phyloP scores from a whole-genome alignment of 2,113 vertebrate genomes.

The Pseudorhombus dupliciocellatus region DNA sequence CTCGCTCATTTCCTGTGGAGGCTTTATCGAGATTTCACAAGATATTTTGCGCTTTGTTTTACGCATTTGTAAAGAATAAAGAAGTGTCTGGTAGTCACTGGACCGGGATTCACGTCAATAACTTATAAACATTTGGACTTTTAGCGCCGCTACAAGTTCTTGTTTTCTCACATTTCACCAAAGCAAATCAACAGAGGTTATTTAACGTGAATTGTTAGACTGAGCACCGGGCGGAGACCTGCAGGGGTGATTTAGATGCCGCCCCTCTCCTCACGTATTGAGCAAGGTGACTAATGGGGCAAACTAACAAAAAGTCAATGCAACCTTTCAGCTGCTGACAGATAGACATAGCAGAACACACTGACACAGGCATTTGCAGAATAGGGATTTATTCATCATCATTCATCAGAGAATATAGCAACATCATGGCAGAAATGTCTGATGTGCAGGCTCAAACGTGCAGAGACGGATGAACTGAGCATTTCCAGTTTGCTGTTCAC shows the following conservation, averaged over 20 bases:
- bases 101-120: conserved; percentile 3
- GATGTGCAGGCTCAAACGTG: conserved; percentile 14
- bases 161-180: conserved; percentile 41
- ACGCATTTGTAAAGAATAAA: too few species aligned
- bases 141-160: conserved; percentile 30
- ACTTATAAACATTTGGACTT: conserved; percentile 3
- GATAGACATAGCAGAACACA: conserved; percentile 26
- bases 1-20: conserved; percentile 34
- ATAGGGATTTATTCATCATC: conserved; percentile 24
- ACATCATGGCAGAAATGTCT: conserved; percentile 4
- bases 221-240: conserved; percentile 37
- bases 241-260: conserved; percentile 53
- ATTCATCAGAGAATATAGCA: conserved; percentile 27
- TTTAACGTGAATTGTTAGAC: conserved; percentile 47
- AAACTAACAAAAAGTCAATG: conserved; percentile 56
- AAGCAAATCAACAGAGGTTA: conserved; percentile 46
- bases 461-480: conserved; percentile 10
- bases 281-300: conserved; percentile 53
- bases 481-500: conserved; percentile 41
- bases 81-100: conserved; percentile 1
- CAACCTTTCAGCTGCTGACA: conserved; percentile 60
- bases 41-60: too few species aligned
- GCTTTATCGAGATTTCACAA: conserved; percentile 32
- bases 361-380: conserved; percentile 21
- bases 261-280: conserved; percentile 42